Percentiles rank a stretch among this genome's conserved stretches.
Conservation (phyloP, 1,140 invertebrate species). For the Cryptotermes secundus region DNA sequence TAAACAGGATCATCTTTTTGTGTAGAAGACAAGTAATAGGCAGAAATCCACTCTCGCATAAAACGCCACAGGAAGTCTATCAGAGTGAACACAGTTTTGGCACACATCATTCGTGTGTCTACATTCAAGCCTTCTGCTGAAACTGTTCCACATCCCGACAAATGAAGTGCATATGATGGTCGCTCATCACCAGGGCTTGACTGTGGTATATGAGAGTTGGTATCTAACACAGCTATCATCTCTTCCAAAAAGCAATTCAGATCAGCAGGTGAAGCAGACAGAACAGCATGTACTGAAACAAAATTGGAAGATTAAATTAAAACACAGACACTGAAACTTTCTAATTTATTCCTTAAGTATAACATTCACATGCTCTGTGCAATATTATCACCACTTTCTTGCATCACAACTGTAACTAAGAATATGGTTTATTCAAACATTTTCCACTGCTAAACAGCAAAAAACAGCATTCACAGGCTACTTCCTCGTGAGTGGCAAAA, state of each 20-base stretch:
- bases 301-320: not conserved
- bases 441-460: not conserved
- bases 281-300: not conserved
- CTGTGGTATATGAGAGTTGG: not conserved
- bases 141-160: not conserved
- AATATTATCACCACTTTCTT: not conserved
- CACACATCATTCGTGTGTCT: constrained; percentile 39
- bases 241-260: not conserved
- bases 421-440: not conserved
- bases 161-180: too few species aligned
- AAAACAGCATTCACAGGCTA: too few species aligned
- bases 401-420: not conserved
- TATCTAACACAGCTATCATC: not conserved
- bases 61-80: constrained; percentile 74
- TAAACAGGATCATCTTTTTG: not conserved
- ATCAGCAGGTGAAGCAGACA: not conserved
- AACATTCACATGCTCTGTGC: too few species aligned
- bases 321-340: too few species aligned
- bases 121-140: not conserved
- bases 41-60: constrained; percentile 60
- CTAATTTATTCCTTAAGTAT: too few species aligned
- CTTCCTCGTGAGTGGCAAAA: too few species aligned
- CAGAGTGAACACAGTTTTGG: constrained; percentile 66
- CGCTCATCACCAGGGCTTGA: not conserved
- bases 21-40: not conserved